Evolutionary conservation across 1,140 invertebrate species (phyloP).

Genomic region (Zaprionus tsacasi): DNA sequence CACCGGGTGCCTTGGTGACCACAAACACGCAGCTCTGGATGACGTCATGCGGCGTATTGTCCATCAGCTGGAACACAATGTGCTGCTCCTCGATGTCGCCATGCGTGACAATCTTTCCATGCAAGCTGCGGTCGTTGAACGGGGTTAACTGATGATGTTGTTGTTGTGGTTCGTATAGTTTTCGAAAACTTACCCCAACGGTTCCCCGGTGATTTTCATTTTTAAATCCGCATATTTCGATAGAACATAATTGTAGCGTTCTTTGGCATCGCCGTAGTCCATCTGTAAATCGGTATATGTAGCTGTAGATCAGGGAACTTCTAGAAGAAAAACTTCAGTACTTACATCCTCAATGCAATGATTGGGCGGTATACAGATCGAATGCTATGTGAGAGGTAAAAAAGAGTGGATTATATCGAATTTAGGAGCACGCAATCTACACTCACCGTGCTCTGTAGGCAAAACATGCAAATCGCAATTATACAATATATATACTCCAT

Average conservation of each 20-base stretch:
- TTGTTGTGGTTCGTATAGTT: background rate
- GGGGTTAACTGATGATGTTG: background rate
- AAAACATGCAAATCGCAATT: slow-evolving; percentile 9
- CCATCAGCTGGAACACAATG: slow-evolving; percentile 76
- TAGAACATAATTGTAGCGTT: slow-evolving; percentile 62
- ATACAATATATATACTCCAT: slow-evolving; percentile 12
- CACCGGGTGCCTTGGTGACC: slow-evolving; percentile 43
- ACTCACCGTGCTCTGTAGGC: slow-evolving; percentile 25
- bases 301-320: background rate
- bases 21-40: slow-evolving; percentile 78
- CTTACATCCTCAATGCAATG: slow-evolving; percentile 72
- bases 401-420: background rate
- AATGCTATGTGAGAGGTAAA: slow-evolving; percentile 19
- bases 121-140: slow-evolving; percentile 55
- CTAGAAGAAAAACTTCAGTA: background rate
- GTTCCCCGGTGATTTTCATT: slow-evolving; percentile 69
- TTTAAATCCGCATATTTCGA: slow-evolving; percentile 68
- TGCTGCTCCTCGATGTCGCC: slow-evolving; percentile 64
- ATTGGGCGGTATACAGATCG: slow-evolving; percentile 57
- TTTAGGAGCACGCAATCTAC: background rate
- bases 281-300: slow-evolving; percentile 46
- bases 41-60: slow-evolving; percentile 71
- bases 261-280: slow-evolving; percentile 51
- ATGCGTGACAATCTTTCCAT: slow-evolving; percentile 65
- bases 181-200: slow-evolving; percentile 62